A percentile compares a stretch with the other conserved stretches of the same genome.
phyloP scores from a whole-genome alignment of 2,888 invertebrate species.

The Hirtodrosophila cameraria region DNA sequence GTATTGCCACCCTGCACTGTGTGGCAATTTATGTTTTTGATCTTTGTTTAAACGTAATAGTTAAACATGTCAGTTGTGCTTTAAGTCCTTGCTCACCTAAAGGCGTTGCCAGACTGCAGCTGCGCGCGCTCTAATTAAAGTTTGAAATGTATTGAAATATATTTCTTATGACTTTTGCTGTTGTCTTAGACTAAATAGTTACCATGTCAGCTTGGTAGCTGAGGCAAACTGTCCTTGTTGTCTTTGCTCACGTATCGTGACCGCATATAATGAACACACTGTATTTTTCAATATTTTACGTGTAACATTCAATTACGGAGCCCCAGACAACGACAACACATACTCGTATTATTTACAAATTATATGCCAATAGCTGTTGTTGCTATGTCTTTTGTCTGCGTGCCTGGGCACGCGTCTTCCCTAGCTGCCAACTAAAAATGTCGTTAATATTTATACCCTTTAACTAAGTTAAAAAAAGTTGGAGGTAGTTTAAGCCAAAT shows the following conservation, averaged over 20 bases:
- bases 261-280: constrained; percentile 42
- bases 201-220: background rate
- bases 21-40: too few species aligned
- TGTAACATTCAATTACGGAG: constrained; percentile 69
- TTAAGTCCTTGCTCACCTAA: too few species aligned
- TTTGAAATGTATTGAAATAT: background rate
- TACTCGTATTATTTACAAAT: background rate
- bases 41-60: too few species aligned
- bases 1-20: too few species aligned
- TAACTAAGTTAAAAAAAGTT: background rate
- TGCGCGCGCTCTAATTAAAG: constrained; percentile 1
- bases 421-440: constrained; percentile 33
- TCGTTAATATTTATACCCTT: constrained; percentile 32
- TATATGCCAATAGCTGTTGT: constrained; percentile 15
- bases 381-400: constrained; percentile 5
- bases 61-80: too few species aligned
- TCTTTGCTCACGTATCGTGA: constrained; percentile 39
- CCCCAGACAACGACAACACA: constrained; percentile 17
- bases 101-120: background rate
- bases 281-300: constrained; percentile 66
- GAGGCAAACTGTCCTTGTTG: background rate
- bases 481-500: background rate
- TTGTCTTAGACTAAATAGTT: background rate
- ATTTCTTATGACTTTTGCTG: background rate
- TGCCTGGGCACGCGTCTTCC: constrained; percentile 5